Evolutionary conservation across 1,140 invertebrate genomes (phyloP), one percentile per base, ranked within the genome.

Genomic region (Venturia canescens): DNA sequence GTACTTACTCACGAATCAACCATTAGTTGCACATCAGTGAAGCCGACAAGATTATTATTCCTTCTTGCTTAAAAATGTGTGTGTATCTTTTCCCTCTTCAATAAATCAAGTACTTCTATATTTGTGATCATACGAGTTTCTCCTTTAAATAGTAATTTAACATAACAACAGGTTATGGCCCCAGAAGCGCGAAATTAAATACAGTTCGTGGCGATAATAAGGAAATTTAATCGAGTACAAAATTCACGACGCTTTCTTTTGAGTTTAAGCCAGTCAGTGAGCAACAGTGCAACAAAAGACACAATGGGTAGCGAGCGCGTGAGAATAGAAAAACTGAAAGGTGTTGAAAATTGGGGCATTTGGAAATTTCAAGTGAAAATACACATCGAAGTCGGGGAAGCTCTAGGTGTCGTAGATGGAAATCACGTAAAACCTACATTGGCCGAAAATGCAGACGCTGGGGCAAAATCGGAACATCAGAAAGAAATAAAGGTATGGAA

Each of bases 281-380:
- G 79, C 79, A 48, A 76, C n/a, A 69, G 71, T 75, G 71, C 71
- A 48, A 74, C 57, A 53, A 75, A 5, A 13, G 11, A 13, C 70
- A 53, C 6, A 34, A 27, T 53, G 71, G 72, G 76, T 31, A 48
- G 16, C 16, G 79, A 80, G 13, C 70, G 66, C 26, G n/a, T 27
- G 27, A 69, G 34, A 72, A 80, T 84, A n/a, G 66, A 80, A 44
- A 84, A 84, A 31, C 70, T 80, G 1, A 9, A 7, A 18, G 76
- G 72, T 0, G 18, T 16, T 6, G 67, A 67, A n/a, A 70, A 82
- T 21, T 80, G 78, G 71, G 16, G 18, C 1, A n/a, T 71, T 18
- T 82, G 78, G 71, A 82, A 82, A 69, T 82, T 82, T 69, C 9
- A 69, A 69, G 31, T 80, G 1, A 34, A 29, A 4, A 31, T 77